A percentile compares a stretch with the other conserved stretches of the same genome.
These are phyloP conservation scores for Rotaria sp. DNA, from an alignment of 2,888 invertebrate species.

Conservation along the genomic window DNA sequence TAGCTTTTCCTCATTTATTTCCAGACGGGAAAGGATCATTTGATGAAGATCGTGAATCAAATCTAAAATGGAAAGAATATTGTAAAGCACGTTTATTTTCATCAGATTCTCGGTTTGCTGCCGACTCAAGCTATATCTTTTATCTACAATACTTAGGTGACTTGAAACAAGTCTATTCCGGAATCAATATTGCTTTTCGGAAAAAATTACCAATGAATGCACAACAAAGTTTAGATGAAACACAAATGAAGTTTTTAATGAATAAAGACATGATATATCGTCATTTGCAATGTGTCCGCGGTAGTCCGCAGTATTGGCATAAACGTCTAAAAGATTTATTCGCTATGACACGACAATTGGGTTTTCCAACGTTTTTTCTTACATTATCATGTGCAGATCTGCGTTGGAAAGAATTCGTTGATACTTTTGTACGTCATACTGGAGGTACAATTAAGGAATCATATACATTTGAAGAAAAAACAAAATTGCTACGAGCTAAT, in stretches of 20 bases:
- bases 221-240: conserved; percentile 41
- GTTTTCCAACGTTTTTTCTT: not conserved
- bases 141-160: not conserved
- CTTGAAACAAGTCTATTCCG: not conserved
- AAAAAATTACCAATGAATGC: not conserved
- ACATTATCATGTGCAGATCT: not conserved
- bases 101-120: not conserved
- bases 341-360: conserved; percentile 42
- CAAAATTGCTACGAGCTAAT: not conserved
- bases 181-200: not conserved
- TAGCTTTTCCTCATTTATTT: conserved; percentile 40
- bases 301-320: conserved; percentile 44
- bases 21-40: not conserved
- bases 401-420: not conserved
- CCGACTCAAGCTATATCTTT: not conserved
- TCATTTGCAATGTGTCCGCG: conserved; percentile 35
- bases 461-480: not conserved
- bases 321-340: conserved; percentile 43
- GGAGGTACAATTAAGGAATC: not conserved
- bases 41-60: not conserved
- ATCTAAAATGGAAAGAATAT: not conserved
- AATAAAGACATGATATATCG: conserved; percentile 14
- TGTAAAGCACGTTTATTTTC: not conserved
- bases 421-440: not conserved
- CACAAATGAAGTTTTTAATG: not conserved